These are phyloP conservation scores for Parazoanthus atlanticus DNA, from an alignment of 92 coral and sea anemone genomes.

Conservation along the genomic window DNA sequence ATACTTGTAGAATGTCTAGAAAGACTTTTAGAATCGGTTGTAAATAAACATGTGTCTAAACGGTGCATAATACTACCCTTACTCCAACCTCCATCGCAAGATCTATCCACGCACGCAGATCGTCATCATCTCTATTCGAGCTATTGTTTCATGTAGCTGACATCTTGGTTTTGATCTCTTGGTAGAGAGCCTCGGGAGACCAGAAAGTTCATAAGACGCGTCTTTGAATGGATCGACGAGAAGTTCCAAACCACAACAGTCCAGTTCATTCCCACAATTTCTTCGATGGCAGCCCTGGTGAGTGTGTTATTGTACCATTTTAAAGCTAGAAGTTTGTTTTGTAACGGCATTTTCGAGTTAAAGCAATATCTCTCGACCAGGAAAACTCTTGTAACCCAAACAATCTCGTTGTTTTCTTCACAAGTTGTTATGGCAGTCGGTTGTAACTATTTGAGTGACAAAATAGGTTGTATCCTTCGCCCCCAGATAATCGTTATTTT, in stretches of 20 bases:
- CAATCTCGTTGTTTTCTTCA: conserved; percentile 36
- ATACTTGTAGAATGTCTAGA: conserved; percentile 63
- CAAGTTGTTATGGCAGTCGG: neutral
- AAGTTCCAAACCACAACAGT: conserved; percentile 97
- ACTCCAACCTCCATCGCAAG: conserved; percentile 76
- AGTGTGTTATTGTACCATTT: conserved; percentile 59
- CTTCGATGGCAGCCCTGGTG: conserved; percentile 96
- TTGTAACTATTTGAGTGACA: neutral
- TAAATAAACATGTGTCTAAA: conserved; percentile 91
- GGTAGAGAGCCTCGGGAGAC: conserved; percentile 58
- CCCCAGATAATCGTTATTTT: conserved; percentile 28
- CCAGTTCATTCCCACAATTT: conserved; percentile 97
- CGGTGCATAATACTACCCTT: conserved; percentile 74
- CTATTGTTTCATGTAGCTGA: conserved; percentile 82
- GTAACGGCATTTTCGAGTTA: conserved; percentile 60
- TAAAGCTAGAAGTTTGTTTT: conserved; percentile 49
- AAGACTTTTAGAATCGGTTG: conserved; percentile 74
- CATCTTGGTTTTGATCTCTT: conserved; percentile 89
- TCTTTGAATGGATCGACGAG: conserved; percentile 91
- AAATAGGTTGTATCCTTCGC: neutral
- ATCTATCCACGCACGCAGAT: conserved; percentile 85
- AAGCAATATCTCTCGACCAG: conserved; percentile 53
- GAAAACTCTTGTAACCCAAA: conserved; percentile 36
- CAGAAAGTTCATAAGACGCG: conserved; percentile 22
- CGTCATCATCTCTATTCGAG: conserved; percentile 77